Percentiles rank a stretch among this genome's conserved stretches.
phyloP scores from a whole-genome alignment of 2,797 vertebrate genomes.

The Tachyglossus aculeatus region DNA sequence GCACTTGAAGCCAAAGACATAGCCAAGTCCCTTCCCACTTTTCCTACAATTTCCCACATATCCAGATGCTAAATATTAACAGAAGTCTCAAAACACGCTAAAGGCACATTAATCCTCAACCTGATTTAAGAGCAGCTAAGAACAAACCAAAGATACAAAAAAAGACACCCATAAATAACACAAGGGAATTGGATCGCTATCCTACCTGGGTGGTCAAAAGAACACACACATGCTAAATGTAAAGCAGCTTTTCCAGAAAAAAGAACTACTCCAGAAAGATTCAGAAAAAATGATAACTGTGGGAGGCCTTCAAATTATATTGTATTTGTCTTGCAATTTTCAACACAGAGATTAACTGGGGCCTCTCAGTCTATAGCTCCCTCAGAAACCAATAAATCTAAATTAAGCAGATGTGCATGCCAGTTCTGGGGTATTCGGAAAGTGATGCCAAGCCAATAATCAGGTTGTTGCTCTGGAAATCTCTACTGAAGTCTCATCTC shows the following conservation, averaged over 20 bases:
- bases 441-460: neutral
- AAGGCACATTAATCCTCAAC: neutral
- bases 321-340: neutral
- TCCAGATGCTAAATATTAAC: neutral
- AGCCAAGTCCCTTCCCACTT: neutral
- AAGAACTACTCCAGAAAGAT: neutral
- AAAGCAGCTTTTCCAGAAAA: neutral
- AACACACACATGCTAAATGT: neutral
- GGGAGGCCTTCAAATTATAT: neutral
- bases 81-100: constrained; percentile 7
- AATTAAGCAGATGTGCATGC: neutral
- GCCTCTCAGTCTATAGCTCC: no score
- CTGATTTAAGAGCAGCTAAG: neutral
- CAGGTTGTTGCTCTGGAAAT: neutral
- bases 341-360: neutral
- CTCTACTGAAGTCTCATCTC: neutral
- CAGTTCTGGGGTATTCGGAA: neutral
- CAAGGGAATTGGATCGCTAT: neutral
- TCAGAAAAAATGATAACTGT: neutral
- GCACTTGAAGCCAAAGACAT: neutral
- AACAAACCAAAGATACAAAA: neutral
- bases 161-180: neutral
- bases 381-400: neutral
- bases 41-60: neutral
- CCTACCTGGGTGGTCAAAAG: neutral